Evolutionary conservation across 2,113 vertebrate genomes (phyloP), one percentile per base, ranked within the genome.

Genomic region (Oreocharis arfaki): DNA sequence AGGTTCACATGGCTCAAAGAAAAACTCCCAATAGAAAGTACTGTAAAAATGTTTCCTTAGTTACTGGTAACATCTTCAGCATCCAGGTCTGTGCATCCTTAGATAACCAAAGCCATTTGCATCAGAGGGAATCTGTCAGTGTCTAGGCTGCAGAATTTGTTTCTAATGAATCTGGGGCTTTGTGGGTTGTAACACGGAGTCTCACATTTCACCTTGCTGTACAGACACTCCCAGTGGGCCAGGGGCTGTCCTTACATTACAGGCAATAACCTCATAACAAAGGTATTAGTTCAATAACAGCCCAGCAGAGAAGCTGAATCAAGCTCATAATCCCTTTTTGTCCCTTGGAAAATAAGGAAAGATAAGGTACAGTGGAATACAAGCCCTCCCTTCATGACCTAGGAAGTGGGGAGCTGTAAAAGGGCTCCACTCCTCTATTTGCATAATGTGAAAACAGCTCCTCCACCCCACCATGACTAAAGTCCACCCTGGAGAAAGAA

Each of bases 131-230:
- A 79, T 55, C 71, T 91, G 69, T 84, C 86, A 60, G 22, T 6
- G 18, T 71, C 52, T 57, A 44, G 41, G 63, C 89, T 68, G 8
- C 57, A 84, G 65, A 85, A 79, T 79, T 91, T 68, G 37, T 46
- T 89, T 59, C 77, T 95, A 93, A 94, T 79, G 70, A 91, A 82
- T 42, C 77, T 83, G 74, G 74, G 89, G 26, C 23, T 89, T 71
- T 91, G 77, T 60, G 74, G 77, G 30, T 82, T 96, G 65, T 87
- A 84, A 90, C 24, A 63, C 0, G 0, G 6, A 55, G 53, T 68
- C 81, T 95, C 57, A 79, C 78, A 71, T 71, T 90, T 87, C 84
- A 79, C 84, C 67, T 69, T 65, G 53, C 57, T 57, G 57, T 76
- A 65, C 70, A 68, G 86, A 64, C 41, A 44, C 32, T 93, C 84